Conservation (phyloP, 2,888 invertebrate genomes). For the Andrena praecox region DNA sequence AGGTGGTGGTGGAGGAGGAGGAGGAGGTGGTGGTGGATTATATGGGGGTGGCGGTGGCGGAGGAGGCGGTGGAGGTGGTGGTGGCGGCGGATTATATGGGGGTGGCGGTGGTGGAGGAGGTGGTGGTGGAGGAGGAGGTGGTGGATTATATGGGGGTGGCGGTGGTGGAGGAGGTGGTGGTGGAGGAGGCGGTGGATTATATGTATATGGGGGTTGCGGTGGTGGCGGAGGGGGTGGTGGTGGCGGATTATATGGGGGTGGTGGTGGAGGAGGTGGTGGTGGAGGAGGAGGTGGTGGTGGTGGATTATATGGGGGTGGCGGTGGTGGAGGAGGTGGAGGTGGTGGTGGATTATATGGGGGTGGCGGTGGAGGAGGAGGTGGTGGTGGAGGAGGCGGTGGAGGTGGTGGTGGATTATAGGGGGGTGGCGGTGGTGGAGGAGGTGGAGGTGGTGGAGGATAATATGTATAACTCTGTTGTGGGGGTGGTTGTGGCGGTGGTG, state of each 20-base stretch:
- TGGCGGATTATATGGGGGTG: constrained; percentile 36
- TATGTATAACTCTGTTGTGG: constrained; percentile 22
- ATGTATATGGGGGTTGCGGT: constrained; percentile 18
- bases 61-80: constrained; percentile 27
- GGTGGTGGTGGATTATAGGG: constrained; percentile 33
- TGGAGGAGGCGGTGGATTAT: constrained; percentile 18
- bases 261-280: constrained; percentile 29
- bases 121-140: constrained; percentile 43
- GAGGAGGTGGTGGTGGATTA: constrained; percentile 31
- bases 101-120: constrained; percentile 52
- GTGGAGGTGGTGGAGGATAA: constrained; percentile 45
- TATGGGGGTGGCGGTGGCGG: constrained; percentile 4
- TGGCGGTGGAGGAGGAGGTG: constrained; percentile 26
- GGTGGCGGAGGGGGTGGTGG: constrained; percentile 47
- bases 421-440: constrained; percentile 48
- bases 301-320: constrained; percentile 12
- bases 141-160: constrained; percentile 25
- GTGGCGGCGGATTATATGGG: constrained; percentile 19
- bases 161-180: constrained; percentile 41
- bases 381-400: no score
- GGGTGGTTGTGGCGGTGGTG: constrained; percentile 36
- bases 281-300: constrained; percentile 34
- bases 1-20: constrained; percentile 32
- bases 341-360: constrained; percentile 6
- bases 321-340: constrained; percentile 30